Conservation (phyloP, 2,888 invertebrate species). For the Drosophila atripex region DNA sequence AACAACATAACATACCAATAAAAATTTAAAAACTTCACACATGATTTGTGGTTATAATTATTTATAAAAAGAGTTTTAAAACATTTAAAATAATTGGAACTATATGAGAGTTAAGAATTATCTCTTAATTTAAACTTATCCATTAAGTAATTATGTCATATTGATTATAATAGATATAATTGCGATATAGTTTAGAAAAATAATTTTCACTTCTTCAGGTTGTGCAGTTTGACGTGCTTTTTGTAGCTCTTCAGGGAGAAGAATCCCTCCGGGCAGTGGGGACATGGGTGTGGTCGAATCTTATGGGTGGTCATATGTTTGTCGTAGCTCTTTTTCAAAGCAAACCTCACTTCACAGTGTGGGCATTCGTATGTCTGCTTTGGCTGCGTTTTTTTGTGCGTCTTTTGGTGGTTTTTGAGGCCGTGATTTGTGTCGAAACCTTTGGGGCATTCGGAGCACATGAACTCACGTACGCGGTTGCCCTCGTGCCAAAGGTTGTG, state of each 20-base stretch:
- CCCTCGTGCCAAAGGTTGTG: constrained; percentile 34
- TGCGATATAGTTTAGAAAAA: neutral
- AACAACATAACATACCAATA: constrained; percentile 67
- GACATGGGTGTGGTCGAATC: constrained; percentile 15
- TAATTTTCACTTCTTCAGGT: neutral
- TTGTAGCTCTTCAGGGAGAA: constrained; percentile 27
- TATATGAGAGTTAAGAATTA: too few relatives aligned
- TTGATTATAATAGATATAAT: neutral
- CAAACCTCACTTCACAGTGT: constrained; percentile 26
- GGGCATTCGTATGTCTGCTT: constrained; percentile 23
- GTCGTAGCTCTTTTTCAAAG: constrained; percentile 15
- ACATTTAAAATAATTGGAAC: too few relatives aligned
- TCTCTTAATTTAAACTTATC: too few relatives aligned
- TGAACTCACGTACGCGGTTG: constrained; percentile 22
- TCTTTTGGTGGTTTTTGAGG: constrained; percentile 16
- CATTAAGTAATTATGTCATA: too few relatives aligned
- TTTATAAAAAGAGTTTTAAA: neutral
- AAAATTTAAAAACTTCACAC: constrained; percentile 42
- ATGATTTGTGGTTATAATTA: neutral
- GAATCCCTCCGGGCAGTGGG: constrained; percentile 17
- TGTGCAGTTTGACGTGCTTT: constrained; percentile 11
- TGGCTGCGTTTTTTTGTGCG: constrained; percentile 5
- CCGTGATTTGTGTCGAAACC: constrained; percentile 22
- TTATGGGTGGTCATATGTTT: constrained; percentile 36
- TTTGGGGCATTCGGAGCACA: constrained; percentile 31